phyloP scores from a whole-genome alignment of 2,797 vertebrate genomes.

The Sebastes aleutianus region DNA sequence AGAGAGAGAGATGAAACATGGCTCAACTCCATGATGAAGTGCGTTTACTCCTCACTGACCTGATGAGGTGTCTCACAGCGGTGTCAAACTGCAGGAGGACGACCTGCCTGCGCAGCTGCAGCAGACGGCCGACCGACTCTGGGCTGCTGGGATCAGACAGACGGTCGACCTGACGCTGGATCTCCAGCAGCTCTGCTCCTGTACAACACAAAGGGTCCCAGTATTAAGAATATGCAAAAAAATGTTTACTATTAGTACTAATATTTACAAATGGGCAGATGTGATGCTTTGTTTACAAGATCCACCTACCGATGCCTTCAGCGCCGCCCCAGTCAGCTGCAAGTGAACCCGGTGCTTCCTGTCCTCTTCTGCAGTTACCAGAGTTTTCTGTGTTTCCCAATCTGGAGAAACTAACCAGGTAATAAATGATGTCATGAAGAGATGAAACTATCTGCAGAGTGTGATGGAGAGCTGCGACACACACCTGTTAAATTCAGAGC shows the following conservation, averaged over 20 bases:
- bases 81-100: conserved; percentile 79
- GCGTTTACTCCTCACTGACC: conserved; percentile 36
- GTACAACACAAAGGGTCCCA: neutral
- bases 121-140: conserved; percentile 62
- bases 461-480: conserved; percentile 67
- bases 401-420: conserved; percentile 81
- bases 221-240: neutral
- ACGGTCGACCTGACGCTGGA: conserved; percentile 76
- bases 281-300: neutral
- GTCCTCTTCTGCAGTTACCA: conserved; percentile 55
- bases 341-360: neutral
- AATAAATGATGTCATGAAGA: conserved; percentile 78
- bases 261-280: neutral
- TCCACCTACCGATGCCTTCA: conserved; percentile 72
- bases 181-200: conserved; percentile 79
- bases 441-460: conserved; percentile 74
- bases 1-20: neutral
- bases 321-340: conserved; percentile 75
- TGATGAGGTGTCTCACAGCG: conserved; percentile 71
- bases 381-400: conserved; percentile 69
- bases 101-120: conserved; percentile 76
- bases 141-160: conserved; percentile 75
- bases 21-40: neutral
- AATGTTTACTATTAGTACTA: neutral
- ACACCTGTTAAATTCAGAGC: conserved; percentile 59